Base-by-base conservation (phyloP, 1,140 invertebrate genomes). In the Drosophila carrolli region DNA sequence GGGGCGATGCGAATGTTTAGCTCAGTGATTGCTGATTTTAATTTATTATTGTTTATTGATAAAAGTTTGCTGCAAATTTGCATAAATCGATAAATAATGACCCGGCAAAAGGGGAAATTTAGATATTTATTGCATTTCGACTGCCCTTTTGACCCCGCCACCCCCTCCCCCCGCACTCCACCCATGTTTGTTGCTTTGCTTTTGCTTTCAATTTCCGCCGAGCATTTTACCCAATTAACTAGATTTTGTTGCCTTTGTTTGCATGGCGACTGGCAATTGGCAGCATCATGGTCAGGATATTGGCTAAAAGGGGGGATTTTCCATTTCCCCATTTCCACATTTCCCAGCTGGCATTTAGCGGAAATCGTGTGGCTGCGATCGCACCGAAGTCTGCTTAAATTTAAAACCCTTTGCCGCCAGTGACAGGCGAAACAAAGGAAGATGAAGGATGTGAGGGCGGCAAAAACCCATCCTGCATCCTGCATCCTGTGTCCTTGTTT, bases 21-120 rank as follows among this genome's bases (percentile, higher is more conserved):
- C 43, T 27, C 62, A 50, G 47, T 78, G 70, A 82, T 75, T 82
- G 83, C 72, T 85, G 82, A 81, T 83, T 86, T 88, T 86, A 82
- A 86, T 88, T 88, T 86, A 88, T 86, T 88, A 83, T 88, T 88
- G 83, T 89, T 88, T 88, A 88, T 88, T 89, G 83, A 88, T 88
- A 89, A 88, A 88, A 83, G 76, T 48, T 59, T 40, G 62, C 51
- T 38, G 59, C 71, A 66, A 51, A 88, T 88, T 88, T 88, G 84
- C 83, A 88, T 88, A 88, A 88, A 88, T 88, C 83, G 84, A 89
- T 88, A 82, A 89, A 88, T 88, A 89, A 89, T 86, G 68, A 46
- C 46, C 59, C 44, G 71, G 47, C 43, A 19, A 53, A 41, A 54
- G 68, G 40, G 54, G 54, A 46, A 81, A 62, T 86, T 83, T 77